Evolutionary conservation across 1,140 invertebrate species (phyloP).

Genomic region (Pentalonia nigronervosa): DNA sequence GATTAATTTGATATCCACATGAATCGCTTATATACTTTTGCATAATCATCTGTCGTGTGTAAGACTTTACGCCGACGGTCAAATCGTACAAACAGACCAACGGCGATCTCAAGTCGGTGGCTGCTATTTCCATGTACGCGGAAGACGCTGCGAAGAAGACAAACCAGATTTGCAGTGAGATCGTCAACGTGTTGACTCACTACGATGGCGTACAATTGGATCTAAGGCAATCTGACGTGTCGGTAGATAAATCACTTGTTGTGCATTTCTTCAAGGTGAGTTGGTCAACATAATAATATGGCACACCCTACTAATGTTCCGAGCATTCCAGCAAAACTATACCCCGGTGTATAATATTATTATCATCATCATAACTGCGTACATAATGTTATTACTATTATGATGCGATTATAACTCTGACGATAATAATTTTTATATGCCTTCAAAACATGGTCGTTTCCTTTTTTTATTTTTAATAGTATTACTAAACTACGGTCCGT

Average conservation of each 20-base stretch:
- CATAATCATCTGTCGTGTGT: not conserved
- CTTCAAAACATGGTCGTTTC: not conserved
- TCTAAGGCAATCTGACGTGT: conserved; percentile 69
- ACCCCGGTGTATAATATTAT: not conserved
- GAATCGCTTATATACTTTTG: not conserved
- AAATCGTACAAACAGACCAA: conserved; percentile 41
- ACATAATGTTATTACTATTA: not conserved
- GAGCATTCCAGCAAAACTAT: not conserved
- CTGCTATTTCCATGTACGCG: conserved; percentile 22
- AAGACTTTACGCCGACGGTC: conserved; percentile 1
- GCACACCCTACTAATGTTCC: not conserved
- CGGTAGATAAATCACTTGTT: conserved; percentile 68
- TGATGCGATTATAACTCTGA: not conserved
- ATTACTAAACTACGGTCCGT: not conserved
- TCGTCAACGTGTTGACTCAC: conserved; percentile 66
- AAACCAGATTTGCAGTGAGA: conserved; percentile 38
- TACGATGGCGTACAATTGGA: conserved; percentile 74
- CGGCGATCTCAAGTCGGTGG: conserved; percentile 33
- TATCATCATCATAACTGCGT: not conserved
- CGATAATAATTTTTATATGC: not conserved
- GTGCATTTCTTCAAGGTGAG: conserved; percentile 68
- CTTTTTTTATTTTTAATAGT: not conserved
- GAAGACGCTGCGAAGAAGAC: conserved; percentile 47
- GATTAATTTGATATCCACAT: not conserved
- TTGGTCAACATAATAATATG: not conserved